Evolutionary conservation across 2,797 vertebrate species (phyloP).

Genomic region (Bovichtus diacanthus): DNA sequence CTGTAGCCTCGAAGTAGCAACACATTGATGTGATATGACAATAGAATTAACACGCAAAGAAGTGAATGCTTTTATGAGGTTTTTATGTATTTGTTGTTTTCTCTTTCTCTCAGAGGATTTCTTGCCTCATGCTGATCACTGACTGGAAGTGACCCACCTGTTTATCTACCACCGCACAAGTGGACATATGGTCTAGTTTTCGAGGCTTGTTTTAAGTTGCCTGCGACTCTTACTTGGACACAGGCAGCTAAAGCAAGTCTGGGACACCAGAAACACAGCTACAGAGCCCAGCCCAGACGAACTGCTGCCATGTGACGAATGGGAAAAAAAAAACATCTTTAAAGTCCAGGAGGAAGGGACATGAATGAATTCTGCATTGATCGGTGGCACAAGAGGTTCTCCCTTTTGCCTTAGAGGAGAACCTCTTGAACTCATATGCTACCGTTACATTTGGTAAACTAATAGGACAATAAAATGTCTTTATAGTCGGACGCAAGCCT

Average conservation of each 20-base stretch:
- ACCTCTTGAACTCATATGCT: background rate
- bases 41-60: background rate
- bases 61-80: background rate
- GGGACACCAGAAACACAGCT: constrained; percentile 80
- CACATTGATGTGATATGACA: too few species aligned
- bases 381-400: background rate
- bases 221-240: constrained; percentile 87
- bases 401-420: background rate
- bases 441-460: background rate
- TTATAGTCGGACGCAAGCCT: background rate
- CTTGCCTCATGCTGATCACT: background rate
- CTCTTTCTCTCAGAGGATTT: constrained; percentile 8
- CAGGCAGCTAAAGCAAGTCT: constrained; percentile 99
- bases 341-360: background rate
- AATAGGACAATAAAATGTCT: background rate
- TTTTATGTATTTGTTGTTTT: background rate
- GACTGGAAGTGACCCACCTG: background rate
- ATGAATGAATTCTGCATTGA: background rate
- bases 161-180: background rate
- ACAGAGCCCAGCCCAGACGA: background rate
- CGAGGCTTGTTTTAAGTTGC: constrained; percentile 97
- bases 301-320: background rate
- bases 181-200: constrained; percentile 75
- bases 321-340: background rate
- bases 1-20: background rate